Conservation (phyloP, 2,113 vertebrate genomes). For the Gallinago jamesoni region DNA sequence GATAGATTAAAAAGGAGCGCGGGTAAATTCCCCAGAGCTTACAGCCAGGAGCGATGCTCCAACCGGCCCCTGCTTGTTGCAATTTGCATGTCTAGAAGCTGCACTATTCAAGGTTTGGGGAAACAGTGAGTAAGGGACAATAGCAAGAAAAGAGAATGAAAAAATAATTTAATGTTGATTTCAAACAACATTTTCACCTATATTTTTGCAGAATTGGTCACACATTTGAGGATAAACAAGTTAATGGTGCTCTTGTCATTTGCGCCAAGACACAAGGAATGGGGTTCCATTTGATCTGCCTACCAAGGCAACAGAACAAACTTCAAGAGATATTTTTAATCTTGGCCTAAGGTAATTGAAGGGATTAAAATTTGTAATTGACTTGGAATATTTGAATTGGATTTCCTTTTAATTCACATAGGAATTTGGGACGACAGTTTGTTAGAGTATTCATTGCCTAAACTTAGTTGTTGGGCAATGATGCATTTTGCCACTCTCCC, state of each 20-base stretch:
- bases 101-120: not conserved
- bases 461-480: not conserved
- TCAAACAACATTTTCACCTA: not conserved
- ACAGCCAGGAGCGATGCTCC: not conserved
- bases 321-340: not conserved
- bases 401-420: conserved; percentile 34
- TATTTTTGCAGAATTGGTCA: not conserved
- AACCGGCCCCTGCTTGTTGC: not conserved
- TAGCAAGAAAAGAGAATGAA: not conserved
- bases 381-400: not conserved
- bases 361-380: not conserved
- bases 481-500: not conserved
- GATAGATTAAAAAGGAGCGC: not conserved
- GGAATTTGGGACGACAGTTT: conserved; percentile 24
- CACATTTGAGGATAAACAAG: not conserved
- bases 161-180: not conserved
- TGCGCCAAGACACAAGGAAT: not conserved
- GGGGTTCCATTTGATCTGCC: not conserved
- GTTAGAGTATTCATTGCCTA: not conserved
- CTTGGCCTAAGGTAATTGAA: not conserved
- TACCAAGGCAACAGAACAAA: not conserved
- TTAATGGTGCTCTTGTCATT: not conserved
- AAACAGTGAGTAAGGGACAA: not conserved
- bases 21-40: not conserved
- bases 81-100: not conserved